Base-by-base conservation (phyloP, 2,888 invertebrate genomes). In the Campoplex nolae region DNA sequence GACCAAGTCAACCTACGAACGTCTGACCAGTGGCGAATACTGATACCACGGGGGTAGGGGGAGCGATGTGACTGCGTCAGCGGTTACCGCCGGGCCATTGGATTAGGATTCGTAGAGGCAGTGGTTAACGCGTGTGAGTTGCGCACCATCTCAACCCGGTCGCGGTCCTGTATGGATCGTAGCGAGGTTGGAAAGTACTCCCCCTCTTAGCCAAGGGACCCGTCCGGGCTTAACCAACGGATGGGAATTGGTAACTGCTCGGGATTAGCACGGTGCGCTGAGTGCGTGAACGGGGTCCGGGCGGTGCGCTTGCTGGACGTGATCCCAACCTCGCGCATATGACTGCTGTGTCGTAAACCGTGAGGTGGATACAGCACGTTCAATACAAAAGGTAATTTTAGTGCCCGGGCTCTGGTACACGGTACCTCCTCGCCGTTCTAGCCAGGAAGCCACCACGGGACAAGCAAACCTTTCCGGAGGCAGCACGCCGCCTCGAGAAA, bases 331-430 rank as follows among this genome's bases (percentile, higher is more conserved):
- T 58, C 75, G 6, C 75, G 75, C 75, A 51, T 58, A 8, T 58
- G 75, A 58, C 62, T 32, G 62, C 62, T 45, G 75, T 62, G 75
- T 75, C 56, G 75, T 56, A 75, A 16, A 58, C 75, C 75, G 75
- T 45, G 75, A 75, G 75, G 75, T 58, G 56, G 75, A 28, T 23
- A 38, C 42, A 42, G 75, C 75, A 42, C 75, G 62, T 75, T 13
- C 58, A 62, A 75, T n/a, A 75, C 75, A 71, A 38, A 6, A 67
- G 62, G 62, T 62, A 28, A 62, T 23, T 28, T 28, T 28, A 28
- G 13, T 28, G 62, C 7, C n/a, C 18, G 28, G 23, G 45, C 8
- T 45, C 11, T 45, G 9, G 45, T 42, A 42, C 42, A 42, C 1
- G 1, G 23, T 23, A 23, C 23, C 42, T 42, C 42, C 42, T 42